A percentile compares a stretch with the other conserved stretches of the same genome.
phyloP scores from a whole-genome alignment of 2,113 vertebrate genomes.

The Sinocyclocheilus rhinocerous region DNA sequence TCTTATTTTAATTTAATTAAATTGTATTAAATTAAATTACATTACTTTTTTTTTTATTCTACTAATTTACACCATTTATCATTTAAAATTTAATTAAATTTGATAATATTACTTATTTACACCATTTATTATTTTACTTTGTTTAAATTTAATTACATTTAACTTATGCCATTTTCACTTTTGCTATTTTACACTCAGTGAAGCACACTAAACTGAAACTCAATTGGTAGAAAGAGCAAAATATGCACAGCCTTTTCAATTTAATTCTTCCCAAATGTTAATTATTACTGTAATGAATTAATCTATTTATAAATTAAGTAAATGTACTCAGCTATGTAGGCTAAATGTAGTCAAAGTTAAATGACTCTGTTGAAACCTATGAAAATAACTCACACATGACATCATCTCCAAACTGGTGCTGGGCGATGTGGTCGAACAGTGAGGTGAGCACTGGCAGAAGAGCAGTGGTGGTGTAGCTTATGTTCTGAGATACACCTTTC shows the following conservation, averaged over 20 bases:
- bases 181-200: too few relatives aligned
- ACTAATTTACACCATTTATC: too few relatives aligned
- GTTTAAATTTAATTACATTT: too few relatives aligned
- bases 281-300: not conserved
- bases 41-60: too few relatives aligned
- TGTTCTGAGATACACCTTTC: slow-evolving; percentile 91
- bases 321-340: not conserved
- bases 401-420: slow-evolving; percentile 93
- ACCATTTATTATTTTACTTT: too few relatives aligned
- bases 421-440: slow-evolving; percentile 91
- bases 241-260: not conserved
- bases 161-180: too few relatives aligned
- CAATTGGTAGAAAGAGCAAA: not conserved
- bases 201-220: not conserved
- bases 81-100: too few relatives aligned
- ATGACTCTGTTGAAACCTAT: not conserved
- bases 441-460: slow-evolving; percentile 90
- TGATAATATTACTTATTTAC: too few relatives aligned
- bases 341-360: too few relatives aligned
- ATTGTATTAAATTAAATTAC: too few relatives aligned
- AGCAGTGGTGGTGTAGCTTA: slow-evolving; percentile 91
- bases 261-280: not conserved
- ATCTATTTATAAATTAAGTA: not conserved
- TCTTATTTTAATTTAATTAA: too few relatives aligned
- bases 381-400: slow-evolving; percentile 81